A percentile compares a stretch with the other conserved stretches of the same genome.
Evolutionary conservation across 2,113 vertebrate genomes (phyloP).

Genomic region (Chamaetylas fuelleborni): DNA sequence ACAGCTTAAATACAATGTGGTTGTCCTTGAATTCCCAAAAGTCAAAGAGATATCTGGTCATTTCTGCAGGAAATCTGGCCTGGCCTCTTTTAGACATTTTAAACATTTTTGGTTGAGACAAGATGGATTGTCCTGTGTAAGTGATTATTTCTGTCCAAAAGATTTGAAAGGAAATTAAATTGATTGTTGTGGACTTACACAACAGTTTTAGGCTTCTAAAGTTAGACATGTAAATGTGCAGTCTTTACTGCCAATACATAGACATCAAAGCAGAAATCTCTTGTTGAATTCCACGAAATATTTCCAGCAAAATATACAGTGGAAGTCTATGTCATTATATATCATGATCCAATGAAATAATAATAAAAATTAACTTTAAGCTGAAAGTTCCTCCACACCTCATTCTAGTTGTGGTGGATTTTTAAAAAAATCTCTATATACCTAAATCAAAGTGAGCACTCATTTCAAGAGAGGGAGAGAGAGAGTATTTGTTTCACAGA

Average conservation of each 20-base stretch:
- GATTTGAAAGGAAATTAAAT: not conserved
- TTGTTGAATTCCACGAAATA: not conserved
- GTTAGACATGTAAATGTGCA: not conserved
- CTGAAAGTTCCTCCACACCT: not conserved
- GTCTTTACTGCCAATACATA: not conserved
- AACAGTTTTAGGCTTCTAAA: not conserved
- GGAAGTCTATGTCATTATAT: not conserved
- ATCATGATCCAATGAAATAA: not conserved
- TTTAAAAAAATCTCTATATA: not conserved
- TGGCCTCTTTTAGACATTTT: not conserved
- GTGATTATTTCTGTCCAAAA: not conserved
- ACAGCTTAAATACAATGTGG: not conserved
- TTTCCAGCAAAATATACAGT: not conserved
- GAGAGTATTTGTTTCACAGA: not conserved
- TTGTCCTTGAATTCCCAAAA: not conserved
- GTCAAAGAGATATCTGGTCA: accelerated
- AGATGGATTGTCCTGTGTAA: not conserved
- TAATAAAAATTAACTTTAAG: not conserved
- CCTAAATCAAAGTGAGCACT: not conserved
- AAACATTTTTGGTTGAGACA: not conserved
- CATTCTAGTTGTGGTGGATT: not conserved
- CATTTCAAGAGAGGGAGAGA: not conserved
- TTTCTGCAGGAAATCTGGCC: not conserved
- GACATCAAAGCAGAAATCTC: not conserved
- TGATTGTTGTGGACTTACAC: not conserved